Conservation (phyloP, 2,113 vertebrate genomes). For the Copsychus sechellarum region DNA sequence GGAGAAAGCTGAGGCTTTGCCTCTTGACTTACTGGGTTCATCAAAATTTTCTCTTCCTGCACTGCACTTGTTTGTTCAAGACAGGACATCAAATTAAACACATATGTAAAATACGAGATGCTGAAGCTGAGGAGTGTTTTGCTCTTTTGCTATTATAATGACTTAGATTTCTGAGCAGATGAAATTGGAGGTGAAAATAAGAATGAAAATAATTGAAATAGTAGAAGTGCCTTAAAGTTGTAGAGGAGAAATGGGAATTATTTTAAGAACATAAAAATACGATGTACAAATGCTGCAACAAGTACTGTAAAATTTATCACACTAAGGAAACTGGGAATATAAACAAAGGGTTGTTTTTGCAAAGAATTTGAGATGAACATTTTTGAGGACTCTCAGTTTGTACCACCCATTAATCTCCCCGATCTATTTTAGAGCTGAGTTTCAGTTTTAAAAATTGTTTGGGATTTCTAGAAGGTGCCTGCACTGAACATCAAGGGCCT, state of each 20-base stretch:
- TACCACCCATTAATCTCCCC: fast-evolving
- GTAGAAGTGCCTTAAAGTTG: neutral
- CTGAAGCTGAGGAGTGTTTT: neutral
- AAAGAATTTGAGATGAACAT: neutral
- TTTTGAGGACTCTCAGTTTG: neutral
- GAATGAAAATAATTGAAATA: neutral
- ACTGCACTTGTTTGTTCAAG: neutral
- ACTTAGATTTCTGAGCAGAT: neutral
- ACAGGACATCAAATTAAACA: neutral
- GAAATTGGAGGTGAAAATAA: neutral
- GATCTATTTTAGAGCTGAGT: neutral
- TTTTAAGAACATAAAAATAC: neutral
- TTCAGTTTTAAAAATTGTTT: neutral
- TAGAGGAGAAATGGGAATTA: neutral
- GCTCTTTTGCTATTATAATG: neutral
- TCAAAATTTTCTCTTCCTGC: neutral
- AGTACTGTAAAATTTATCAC: neutral
- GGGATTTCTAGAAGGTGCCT: neutral
- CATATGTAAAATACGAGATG: neutral
- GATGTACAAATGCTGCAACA: neutral
- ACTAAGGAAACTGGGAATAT: neutral
- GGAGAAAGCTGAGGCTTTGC: neutral
- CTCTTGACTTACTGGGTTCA: neutral
- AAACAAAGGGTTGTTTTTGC: neutral
- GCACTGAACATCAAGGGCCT: neutral